These are phyloP conservation scores for Andrena camellia DNA, from an alignment of 2,888 invertebrate genomes.

Conservation along the genomic window DNA sequence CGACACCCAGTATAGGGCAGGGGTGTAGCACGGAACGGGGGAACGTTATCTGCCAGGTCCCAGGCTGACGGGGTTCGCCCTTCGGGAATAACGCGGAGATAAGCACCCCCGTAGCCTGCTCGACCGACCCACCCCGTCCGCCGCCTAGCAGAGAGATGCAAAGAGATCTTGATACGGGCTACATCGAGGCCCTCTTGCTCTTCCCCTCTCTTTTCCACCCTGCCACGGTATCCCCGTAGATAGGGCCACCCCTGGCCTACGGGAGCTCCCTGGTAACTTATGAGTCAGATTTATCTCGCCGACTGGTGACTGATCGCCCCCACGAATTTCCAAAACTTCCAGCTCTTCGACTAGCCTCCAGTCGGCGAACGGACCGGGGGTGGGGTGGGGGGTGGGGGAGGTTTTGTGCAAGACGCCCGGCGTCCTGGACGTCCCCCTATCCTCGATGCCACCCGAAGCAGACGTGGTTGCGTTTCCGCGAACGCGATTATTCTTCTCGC, in stretches of 20 bases:
- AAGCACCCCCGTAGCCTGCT: conserved; percentile 78
- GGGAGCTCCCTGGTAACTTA: conserved; percentile 80
- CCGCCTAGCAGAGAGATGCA: conserved; percentile 80
- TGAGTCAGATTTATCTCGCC: conserved; percentile 84
- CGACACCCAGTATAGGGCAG: conserved; percentile 76
- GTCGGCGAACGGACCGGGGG: background rate
- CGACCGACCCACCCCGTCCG: conserved; percentile 57
- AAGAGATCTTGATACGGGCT: conserved; percentile 84
- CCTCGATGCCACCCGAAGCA: background rate
- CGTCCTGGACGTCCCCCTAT: conserved; percentile 1
- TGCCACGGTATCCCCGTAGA: conserved; percentile 67
- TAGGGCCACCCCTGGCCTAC: conserved; percentile 74
- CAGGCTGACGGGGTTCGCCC: conserved; percentile 84
- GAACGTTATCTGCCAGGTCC: conserved; percentile 83
- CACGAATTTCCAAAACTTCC: conserved; percentile 76
- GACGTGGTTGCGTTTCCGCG: conserved; percentile 28
- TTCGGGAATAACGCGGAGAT: conserved; percentile 84
- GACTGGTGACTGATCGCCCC: conserved; percentile 81
- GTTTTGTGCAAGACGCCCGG: conserved; percentile 13
- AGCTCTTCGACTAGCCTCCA: conserved; percentile 56
- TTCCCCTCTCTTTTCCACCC: conserved; percentile 63
- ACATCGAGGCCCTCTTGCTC: conserved; percentile 69
- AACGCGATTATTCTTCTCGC: conserved; percentile 45
- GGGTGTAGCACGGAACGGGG: conserved; percentile 69
- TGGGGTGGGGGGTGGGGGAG: background rate